These are phyloP conservation scores for Zoanthus solanderi DNA, from an alignment of 92 coral and sea anemone species.

Conservation along the genomic window DNA sequence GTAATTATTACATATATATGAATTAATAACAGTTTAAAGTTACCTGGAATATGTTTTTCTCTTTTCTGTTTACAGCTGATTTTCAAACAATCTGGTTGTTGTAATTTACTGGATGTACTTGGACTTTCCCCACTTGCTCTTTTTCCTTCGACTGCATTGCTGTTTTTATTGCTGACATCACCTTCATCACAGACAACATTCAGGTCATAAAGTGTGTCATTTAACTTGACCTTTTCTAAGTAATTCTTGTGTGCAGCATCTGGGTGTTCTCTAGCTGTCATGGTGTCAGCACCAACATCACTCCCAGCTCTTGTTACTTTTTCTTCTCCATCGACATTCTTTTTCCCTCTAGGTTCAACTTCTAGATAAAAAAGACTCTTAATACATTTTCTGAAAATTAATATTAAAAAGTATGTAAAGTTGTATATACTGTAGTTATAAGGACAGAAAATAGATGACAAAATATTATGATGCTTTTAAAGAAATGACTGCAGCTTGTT, in stretches of 20 bases:
- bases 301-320: background rate
- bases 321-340: background rate
- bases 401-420: background rate
- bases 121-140: too few species aligned
- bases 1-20: too few species aligned
- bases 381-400: background rate
- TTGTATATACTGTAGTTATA: too few species aligned
- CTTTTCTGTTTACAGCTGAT: background rate
- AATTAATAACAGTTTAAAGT: background rate
- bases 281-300: background rate
- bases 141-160: background rate
- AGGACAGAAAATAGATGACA: too few species aligned
- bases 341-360: background rate
- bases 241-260: slow-evolving; percentile 7
- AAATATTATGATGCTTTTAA: too few species aligned
- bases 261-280: slow-evolving; percentile 21
- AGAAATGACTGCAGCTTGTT: too few species aligned
- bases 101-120: background rate
- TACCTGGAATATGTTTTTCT: slow-evolving; percentile 19
- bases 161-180: background rate
- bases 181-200: background rate
- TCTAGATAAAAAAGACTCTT: background rate
- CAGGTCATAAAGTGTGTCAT: background rate
- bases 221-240: slow-evolving; percentile 4
- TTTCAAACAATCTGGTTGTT: background rate